Evolutionary conservation across 2,888 invertebrate genomes (phyloP).

Genomic region (Monopis laevigella): DNA sequence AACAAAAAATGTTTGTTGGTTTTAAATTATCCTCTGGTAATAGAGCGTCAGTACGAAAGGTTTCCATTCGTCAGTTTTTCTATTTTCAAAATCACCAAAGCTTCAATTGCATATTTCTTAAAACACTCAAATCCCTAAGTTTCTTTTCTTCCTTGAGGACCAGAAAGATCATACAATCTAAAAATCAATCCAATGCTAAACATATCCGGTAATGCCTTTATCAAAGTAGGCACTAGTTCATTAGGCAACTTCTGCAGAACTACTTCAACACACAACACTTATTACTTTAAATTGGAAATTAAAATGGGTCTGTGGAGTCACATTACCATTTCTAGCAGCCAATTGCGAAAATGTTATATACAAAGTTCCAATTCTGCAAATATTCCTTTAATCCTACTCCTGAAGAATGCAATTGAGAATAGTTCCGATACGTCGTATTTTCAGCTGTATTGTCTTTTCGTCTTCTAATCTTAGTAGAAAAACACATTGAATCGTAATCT

Average conservation of each 20-base stretch:
- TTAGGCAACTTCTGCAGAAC: slow-evolving; percentile 80
- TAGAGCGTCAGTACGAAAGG: no score
- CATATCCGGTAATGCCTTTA: slow-evolving; percentile 81
- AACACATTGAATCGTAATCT: slow-evolving; percentile 67
- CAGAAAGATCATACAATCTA: slow-evolving; percentile 81
- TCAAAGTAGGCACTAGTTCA: slow-evolving; percentile 79
- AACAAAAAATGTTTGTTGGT: no score
- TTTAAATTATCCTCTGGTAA: no score
- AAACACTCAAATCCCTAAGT: slow-evolving; percentile 86
- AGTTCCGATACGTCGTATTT: slow-evolving; percentile 53
- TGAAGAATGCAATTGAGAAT: slow-evolving; percentile 38
- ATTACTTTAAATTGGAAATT: slow-evolving; percentile 80
- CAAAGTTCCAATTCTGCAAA: slow-evolving; percentile 71
- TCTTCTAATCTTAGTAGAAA: slow-evolving; percentile 71
- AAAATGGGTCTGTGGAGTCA: slow-evolving; percentile 86
- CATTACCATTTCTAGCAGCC: slow-evolving; percentile 76
- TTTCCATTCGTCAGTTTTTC: no score
- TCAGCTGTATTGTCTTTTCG: slow-evolving; percentile 71
- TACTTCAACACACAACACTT: slow-evolving; percentile 79
- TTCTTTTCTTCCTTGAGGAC: slow-evolving; percentile 79
- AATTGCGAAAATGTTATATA: slow-evolving; percentile 77
- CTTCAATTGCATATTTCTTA: slow-evolving; percentile 80
- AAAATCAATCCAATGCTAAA: slow-evolving; percentile 79
- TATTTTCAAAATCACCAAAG: no score
- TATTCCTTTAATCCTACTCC: slow-evolving; percentile 68